Evolutionary conservation across 1,140 invertebrate species (phyloP), one percentile per base, ranked within the genome.

Genomic region (Bombus ignitus): DNA sequence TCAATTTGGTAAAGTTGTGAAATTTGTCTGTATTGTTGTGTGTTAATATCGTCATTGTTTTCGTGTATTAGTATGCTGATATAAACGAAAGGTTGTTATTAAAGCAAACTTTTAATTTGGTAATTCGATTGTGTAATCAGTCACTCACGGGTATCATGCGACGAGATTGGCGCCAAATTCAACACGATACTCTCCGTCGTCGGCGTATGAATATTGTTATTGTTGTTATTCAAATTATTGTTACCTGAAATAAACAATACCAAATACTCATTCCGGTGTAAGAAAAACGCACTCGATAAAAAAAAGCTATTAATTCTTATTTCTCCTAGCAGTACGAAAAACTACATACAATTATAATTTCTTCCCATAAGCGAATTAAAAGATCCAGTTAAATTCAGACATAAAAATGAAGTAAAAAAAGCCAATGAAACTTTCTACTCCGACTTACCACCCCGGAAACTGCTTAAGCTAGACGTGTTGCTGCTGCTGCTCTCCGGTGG

Each of bases 161-260:
- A 91, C 76, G 95, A 95, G 92, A 97, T 96, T 15, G 97, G 97
- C 70, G 97, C 97, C 92, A 98, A 96, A 92, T 98, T 98, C 15
- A 98, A 94, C 71, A 98, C 96, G 71, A 98, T 97, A 89, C 97
- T 97, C 77, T 97, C 95, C n/a, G 94, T 93, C 2, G 92, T 94
- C 15, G 95, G 95, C 9, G 93, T 95, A 15, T 92, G 91, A 47
- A 88, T 72, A n/a, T 90, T 93, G 73, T 92, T 95, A 44, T 91
- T 93, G 81, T 92, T 92, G 47, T 93, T 93, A 79, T 94, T 78
- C 75, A 80, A 77, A 28, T 90, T 83, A 80, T 94, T 95, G 85
- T 95, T 95, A 66, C 94, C 95, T 94, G 88, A 3, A 92, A 87
- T 44, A 47, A 68, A 37, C 12, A 35, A 15, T 1, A 66, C 5